Evolutionary conservation across 2,797 vertebrate species (phyloP).

Genomic region (Tinamus major): DNA sequence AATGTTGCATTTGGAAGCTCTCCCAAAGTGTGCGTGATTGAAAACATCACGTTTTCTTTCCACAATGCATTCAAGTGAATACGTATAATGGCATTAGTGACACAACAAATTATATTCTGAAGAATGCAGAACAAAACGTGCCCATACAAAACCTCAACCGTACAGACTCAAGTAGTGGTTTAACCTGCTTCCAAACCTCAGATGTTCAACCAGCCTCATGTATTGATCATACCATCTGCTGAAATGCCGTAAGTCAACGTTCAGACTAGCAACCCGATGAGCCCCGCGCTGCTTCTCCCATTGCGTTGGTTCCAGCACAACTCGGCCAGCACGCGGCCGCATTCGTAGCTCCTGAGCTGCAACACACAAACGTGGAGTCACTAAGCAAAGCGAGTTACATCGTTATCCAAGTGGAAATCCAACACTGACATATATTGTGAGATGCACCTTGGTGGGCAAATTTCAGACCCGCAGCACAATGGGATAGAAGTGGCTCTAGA

Average conservation of each 20-base stretch:
- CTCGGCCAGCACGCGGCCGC: slow-evolving; percentile 3
- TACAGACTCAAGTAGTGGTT: not conserved
- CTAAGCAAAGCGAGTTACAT: slow-evolving; percentile 30
- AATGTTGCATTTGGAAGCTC: slow-evolving; percentile 18
- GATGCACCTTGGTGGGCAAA: slow-evolving; percentile 26
- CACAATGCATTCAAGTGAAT: not conserved
- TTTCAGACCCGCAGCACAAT: not conserved
- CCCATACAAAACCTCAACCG: not conserved
- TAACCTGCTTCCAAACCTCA: slow-evolving; percentile 3
- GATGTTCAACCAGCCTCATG: not conserved
- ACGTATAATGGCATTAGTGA: not conserved
- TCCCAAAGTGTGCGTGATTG: not conserved
- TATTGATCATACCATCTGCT: slow-evolving; percentile 21
- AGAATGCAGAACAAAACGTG: not conserved
- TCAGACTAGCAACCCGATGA: slow-evolving; percentile 9
- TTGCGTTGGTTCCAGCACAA: slow-evolving; percentile 18
- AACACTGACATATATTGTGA: slow-evolving; percentile 1
- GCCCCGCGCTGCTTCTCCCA: slow-evolving; percentile 3
- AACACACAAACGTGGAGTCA: not conserved
- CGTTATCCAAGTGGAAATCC: slow-evolving; percentile 50
- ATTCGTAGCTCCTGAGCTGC: slow-evolving; percentile 53
- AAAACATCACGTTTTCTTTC: slow-evolving; percentile 2
- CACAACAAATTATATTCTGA: not conserved
- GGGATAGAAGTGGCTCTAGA: slow-evolving; percentile 21
- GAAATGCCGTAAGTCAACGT: not conserved